Evolutionary conservation across 1,140 invertebrate species (phyloP), one percentile per base, ranked within the genome.

Genomic region (Drosophila mayri): DNA sequence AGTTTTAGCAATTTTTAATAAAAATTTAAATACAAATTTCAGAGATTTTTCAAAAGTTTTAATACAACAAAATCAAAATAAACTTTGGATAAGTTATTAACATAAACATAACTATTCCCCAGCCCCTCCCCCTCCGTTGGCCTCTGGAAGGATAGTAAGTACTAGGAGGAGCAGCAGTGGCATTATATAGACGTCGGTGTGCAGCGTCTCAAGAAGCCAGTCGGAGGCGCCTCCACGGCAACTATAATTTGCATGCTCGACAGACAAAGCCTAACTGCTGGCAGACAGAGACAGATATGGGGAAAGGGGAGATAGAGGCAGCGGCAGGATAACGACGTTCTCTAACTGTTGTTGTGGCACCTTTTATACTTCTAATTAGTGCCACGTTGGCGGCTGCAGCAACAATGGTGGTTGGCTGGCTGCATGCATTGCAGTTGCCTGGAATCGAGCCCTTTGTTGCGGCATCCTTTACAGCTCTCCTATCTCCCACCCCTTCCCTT

Each of bases 291-390:
- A 41, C 3, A 52, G 50, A 22, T 25, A 30, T 16, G 44, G 50
- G 35, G 25, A 16, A 0, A 32, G 38, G 11, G 16, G 18, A 32
- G 47, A 16, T n/a, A n/a, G 22, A 28, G 25, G 20, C 0, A n/a
- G 11, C 8, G 50, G 50, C 50, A 38, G 54, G 63, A 68, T 61
- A 64, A 74, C 58, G 60, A 72, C 68, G 64, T 64, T 65, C 76
- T 76, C 74, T 74, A 81, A 78, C 68, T 84, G 81, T 80, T 81
- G 77, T 85, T 78, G 85, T 67, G 67, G 81, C 85, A 85, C 85
- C 85, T 90, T 90, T 90, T 90, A 90, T 90, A 72, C 85, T 90
- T 90, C 85, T 90, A 90, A 90, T 90, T 90, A 90, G 85, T 90
- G 85, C 81, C 84, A 90, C 77, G 81, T 81, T 90, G 81, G 50